These are phyloP conservation scores for Stichopus chloronotus DNA, from an alignment of 35 echinoderm and acorn worm species.

Conservation along the genomic window DNA sequence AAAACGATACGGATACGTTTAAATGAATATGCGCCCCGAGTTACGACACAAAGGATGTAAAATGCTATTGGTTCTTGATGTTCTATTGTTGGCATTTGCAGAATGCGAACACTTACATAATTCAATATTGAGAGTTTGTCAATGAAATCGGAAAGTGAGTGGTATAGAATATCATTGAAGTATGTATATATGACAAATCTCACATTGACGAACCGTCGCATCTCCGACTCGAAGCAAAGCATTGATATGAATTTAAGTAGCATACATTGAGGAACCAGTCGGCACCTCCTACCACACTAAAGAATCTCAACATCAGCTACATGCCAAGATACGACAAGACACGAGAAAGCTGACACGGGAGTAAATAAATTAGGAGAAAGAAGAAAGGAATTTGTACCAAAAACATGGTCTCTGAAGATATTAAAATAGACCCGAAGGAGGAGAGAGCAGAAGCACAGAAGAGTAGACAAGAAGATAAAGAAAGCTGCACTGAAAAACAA, in stretches of 20 bases:
- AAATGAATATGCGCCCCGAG: neutral
- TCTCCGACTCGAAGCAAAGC: neutral
- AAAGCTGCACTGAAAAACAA: neutral
- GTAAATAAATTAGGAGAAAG: neutral
- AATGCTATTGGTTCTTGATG: too few species aligned
- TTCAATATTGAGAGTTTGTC: too few species aligned
- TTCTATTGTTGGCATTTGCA: too few species aligned
- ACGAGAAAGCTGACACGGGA: neutral
- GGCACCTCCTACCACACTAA: neutral
- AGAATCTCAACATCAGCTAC: too few species aligned
- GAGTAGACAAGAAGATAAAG: neutral
- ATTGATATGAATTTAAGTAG: neutral
- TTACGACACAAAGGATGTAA: neutral
- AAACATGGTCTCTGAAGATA: too few species aligned
- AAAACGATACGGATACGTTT: neutral
- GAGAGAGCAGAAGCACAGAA: neutral
- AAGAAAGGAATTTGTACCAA: neutral
- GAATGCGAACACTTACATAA: neutral
- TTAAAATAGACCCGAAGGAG: neutral
- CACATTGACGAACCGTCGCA: neutral
- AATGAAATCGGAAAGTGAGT: too few species aligned
- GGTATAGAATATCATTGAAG: too few species aligned
- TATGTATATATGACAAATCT: neutral
- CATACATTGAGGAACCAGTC: neutral
- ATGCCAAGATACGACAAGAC: neutral